Evolutionary conservation across 2,888 invertebrate species (phyloP).

Genomic region (Agonum fuliginosum): DNA sequence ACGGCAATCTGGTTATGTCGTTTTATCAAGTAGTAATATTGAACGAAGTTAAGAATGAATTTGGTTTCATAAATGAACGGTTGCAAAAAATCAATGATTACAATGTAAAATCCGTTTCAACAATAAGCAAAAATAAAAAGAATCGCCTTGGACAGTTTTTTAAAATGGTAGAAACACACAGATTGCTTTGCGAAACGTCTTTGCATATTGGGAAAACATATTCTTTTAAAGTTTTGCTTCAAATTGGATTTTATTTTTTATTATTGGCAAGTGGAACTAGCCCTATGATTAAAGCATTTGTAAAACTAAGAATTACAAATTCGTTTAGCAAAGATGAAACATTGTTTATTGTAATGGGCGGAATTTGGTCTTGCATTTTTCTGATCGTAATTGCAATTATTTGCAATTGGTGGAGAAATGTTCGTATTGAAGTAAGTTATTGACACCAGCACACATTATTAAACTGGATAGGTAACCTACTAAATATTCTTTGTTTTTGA

Average conservation of each 20-base stretch:
- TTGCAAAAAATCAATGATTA: not conserved
- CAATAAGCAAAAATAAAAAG: not conserved
- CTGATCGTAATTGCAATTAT: not conserved
- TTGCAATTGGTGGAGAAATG: not conserved
- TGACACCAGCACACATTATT: too few species aligned
- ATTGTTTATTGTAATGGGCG: not conserved
- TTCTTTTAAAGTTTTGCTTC: constrained; percentile 19
- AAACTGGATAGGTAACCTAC: too few species aligned
- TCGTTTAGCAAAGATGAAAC: not conserved
- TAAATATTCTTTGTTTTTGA: too few species aligned
- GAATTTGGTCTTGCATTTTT: constrained; percentile 1
- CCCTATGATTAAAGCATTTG: not conserved
- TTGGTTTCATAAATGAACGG: not conserved
- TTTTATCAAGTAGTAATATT: constrained; percentile 14
- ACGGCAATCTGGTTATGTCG: not conserved
- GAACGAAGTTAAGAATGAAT: constrained; percentile 13
- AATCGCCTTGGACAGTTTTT: not conserved
- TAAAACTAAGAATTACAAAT: not conserved
- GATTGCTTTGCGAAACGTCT: not conserved
- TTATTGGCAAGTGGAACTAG: not conserved
- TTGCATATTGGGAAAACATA: constrained; percentile 1
- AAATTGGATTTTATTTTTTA: constrained; percentile 33
- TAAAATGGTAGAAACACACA: not conserved
- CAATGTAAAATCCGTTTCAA: not conserved
- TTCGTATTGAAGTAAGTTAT: constrained; percentile 16